Evolutionary conservation across 2,888 invertebrate species (phyloP), one percentile per base, ranked within the genome.

Genomic region (Chaetoderma sp.): DNA sequence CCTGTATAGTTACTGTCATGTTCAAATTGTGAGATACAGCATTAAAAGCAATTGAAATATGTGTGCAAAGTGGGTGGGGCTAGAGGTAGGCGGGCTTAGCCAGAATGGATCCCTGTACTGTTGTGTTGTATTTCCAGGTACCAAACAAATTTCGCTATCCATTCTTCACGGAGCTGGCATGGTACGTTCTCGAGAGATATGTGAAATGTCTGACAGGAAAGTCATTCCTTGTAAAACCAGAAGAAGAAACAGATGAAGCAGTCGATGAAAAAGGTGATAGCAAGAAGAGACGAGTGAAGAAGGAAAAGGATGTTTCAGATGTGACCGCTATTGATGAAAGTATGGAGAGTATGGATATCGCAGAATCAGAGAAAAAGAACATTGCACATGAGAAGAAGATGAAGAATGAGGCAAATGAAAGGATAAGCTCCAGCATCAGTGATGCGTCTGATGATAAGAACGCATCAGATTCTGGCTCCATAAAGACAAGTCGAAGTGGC

Each of bases 61-160:
- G n/a, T n/a, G n/a, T n/a, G n/a, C n/a, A n/a, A n/a, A n/a, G n/a
- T n/a, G n/a, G n/a, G n/a, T n/a, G n/a, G n/a, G n/a, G n/a, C n/a
- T n/a, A n/a, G n/a, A n/a, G n/a, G n/a, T n/a, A n/a, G n/a, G n/a
- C n/a, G n/a, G n/a, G n/a, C n/a, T n/a, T n/a, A n/a, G n/a, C n/a
- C n/a, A n/a, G n/a, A n/a, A n/a, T n/a, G n/a, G n/a, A n/a, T n/a
- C n/a, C n/a, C n/a, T n/a, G n/a, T n/a, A n/a, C n/a, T 55, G 30
- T 18, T 32, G 23, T 30, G n/a, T 52, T 52, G 13, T 28, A 13
- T 36, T 56, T 13, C 4, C 87, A 93, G 93, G 97, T 98, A 42
- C 96, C 97, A 0, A 93, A 94, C 79, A 97, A 98, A 89, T 98
- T 97, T 88, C 92, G 98, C 0, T 98, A 98, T 86, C 98, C 98